phyloP scores from a whole-genome alignment of 2,797 vertebrate genomes.

The Numenius phaeopus region DNA sequence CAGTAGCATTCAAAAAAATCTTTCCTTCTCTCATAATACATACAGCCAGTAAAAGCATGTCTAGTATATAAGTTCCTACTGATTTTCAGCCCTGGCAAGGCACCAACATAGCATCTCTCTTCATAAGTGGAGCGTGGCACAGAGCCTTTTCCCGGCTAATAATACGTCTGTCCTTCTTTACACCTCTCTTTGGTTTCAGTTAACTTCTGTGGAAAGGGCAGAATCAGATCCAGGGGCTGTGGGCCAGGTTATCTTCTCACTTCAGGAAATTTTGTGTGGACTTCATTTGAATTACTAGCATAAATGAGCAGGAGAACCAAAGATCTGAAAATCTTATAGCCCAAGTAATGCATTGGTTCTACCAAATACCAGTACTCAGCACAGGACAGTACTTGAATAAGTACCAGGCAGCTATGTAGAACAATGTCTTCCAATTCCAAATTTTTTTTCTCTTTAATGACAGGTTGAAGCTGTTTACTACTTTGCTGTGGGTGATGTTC shows the following conservation, averaged over 20 bases:
- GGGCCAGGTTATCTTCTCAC: not conserved
- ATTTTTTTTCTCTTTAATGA: not conserved
- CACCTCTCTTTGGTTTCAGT: not conserved
- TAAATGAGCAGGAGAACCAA: not conserved
- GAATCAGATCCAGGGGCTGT: not conserved
- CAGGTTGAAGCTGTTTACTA: constrained; percentile 84
- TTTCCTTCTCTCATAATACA: not conserved
- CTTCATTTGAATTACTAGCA: not conserved
- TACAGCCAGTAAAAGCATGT: not conserved
- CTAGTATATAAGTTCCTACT: not conserved
- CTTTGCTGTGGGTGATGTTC: constrained; percentile 81
- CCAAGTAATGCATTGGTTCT: not conserved
- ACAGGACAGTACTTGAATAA: not conserved
- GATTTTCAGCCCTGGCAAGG: not conserved
- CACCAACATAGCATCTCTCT: not conserved
- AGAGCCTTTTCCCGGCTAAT: not conserved
- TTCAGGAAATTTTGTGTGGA: not conserved
- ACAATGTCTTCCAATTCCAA: not conserved
- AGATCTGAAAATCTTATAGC: not conserved
- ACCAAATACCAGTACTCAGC: not conserved
- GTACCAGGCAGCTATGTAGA: not conserved
- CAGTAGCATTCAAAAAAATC: not conserved
- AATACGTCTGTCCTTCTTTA: not conserved
- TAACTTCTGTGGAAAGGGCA: not conserved
- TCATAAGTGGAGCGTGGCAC: not conserved